A percentile compares a stretch with the other conserved stretches of the same genome.
Conservation (phyloP, 2,888 invertebrate genomes). For the Harmothoe impar region DNA sequence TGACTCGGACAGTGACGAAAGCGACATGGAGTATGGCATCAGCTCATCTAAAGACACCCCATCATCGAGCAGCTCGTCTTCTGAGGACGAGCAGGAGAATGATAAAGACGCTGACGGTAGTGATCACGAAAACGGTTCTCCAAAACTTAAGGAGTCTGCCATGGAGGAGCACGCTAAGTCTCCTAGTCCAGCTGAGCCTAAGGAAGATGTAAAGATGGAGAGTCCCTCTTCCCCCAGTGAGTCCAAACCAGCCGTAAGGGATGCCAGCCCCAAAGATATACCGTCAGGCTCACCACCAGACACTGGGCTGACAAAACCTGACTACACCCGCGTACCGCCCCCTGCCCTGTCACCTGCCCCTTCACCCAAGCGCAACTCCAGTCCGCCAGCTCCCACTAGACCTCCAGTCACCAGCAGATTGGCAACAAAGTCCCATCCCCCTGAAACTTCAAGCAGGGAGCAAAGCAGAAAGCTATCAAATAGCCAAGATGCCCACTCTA, state of each 20-base stretch:
- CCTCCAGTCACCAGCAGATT: no score
- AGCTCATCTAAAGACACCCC: background rate
- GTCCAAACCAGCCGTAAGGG: background rate
- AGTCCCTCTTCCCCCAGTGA: background rate
- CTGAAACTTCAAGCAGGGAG: background rate
- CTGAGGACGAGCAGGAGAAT: constrained; percentile 37
- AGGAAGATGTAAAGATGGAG: background rate
- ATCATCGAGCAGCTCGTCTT: constrained; percentile 5
- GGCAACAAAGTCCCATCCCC: background rate
- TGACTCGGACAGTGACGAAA: constrained; percentile 51
- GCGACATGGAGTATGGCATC: background rate
- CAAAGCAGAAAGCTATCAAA: background rate
- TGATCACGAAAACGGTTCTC: background rate
- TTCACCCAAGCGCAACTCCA: background rate
- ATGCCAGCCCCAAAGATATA: background rate
- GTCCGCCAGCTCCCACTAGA: background rate
- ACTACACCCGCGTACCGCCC: constrained; percentile 21
- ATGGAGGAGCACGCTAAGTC: background rate
- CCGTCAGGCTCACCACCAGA: background rate
- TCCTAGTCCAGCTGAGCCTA: background rate
- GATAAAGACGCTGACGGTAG: background rate
- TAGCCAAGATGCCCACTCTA: background rate
- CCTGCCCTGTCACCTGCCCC: constrained; percentile 22
- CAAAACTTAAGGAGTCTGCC: background rate
- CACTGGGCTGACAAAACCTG: background rate